Conservation (phyloP, 2,113 vertebrate genomes). For the Nothoprocta perdicaria region DNA sequence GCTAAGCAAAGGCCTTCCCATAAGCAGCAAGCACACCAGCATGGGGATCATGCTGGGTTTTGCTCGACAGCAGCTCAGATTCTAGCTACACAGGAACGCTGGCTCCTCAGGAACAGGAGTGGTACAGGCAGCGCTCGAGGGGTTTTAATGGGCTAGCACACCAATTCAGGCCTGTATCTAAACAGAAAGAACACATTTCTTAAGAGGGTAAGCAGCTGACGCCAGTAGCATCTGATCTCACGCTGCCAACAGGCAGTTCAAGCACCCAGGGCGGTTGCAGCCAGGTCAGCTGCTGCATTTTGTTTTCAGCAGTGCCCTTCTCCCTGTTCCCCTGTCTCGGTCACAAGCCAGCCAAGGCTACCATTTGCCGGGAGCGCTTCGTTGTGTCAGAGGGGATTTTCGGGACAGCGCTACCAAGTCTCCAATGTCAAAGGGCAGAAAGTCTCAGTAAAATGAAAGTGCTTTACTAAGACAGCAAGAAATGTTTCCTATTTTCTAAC, state of each 20-base stretch:
- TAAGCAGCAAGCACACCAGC: neutral
- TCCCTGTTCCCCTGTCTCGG: neutral
- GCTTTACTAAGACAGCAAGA: neutral
- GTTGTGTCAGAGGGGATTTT: neutral
- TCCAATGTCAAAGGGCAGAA: neutral
- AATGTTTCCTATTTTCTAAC: neutral
- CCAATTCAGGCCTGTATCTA: neutral
- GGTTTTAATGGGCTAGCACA: neutral
- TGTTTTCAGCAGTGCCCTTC: neutral
- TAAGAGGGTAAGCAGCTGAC: neutral
- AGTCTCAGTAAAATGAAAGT: neutral
- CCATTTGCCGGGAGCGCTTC: neutral
- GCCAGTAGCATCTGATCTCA: neutral
- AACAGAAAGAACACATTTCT: neutral
- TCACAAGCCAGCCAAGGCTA: neutral
- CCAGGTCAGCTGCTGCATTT: neutral
- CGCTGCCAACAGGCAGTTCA: neutral
- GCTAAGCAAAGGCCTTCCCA: neutral
- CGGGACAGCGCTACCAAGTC: neutral
- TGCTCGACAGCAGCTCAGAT: fast-evolving
- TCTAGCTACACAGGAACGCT: neutral
- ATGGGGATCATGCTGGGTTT: neutral
- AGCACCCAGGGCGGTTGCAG: neutral
- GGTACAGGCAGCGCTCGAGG: neutral
- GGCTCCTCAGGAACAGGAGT: neutral